Conservation (phyloP, 2,113 vertebrate species). For the Echinops telfairi region DNA sequence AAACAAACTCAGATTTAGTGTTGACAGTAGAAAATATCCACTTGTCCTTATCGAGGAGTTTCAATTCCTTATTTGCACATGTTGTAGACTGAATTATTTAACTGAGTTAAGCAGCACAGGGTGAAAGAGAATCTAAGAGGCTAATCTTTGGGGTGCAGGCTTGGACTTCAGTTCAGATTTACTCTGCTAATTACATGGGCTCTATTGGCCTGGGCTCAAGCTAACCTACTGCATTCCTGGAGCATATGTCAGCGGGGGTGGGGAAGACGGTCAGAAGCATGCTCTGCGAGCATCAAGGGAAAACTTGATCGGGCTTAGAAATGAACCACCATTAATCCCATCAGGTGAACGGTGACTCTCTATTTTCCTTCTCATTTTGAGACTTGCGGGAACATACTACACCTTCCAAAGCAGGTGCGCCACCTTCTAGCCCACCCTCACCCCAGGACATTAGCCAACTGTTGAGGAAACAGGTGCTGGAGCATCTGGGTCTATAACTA, state of each 20-base stretch:
- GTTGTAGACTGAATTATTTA: not conserved
- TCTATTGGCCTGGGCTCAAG: slow-evolving; percentile 6
- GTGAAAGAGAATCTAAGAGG: not conserved
- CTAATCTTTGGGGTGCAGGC: not conserved
- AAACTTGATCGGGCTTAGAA: slow-evolving; percentile 56
- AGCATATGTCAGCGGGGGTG: slow-evolving; percentile 22
- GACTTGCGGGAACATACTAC: not conserved
- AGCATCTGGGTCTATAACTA: not conserved
- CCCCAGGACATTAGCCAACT: not conserved
- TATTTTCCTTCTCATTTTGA: slow-evolving; percentile 38
- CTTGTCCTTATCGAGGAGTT: not conserved
- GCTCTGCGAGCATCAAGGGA: not conserved
- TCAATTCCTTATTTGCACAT: not conserved
- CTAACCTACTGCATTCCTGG: slow-evolving; percentile 53
- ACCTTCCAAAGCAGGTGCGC: not conserved
- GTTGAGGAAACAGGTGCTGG: not conserved
- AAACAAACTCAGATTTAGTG: not conserved
- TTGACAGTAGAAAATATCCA: not conserved
- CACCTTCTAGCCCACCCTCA: not conserved
- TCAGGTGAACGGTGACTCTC: not conserved
- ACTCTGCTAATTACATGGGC: slow-evolving; percentile 44
- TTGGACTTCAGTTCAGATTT: slow-evolving; percentile 46
- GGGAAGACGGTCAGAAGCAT: slow-evolving; percentile 37
- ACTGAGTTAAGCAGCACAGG: not conserved
- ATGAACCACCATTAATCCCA: slow-evolving; percentile 68